Percentiles rank a stretch among this genome's conserved stretches.
phyloP scores from a whole-genome alignment of 2,113 vertebrate species.

The Tretioscincus oriximinensis region DNA sequence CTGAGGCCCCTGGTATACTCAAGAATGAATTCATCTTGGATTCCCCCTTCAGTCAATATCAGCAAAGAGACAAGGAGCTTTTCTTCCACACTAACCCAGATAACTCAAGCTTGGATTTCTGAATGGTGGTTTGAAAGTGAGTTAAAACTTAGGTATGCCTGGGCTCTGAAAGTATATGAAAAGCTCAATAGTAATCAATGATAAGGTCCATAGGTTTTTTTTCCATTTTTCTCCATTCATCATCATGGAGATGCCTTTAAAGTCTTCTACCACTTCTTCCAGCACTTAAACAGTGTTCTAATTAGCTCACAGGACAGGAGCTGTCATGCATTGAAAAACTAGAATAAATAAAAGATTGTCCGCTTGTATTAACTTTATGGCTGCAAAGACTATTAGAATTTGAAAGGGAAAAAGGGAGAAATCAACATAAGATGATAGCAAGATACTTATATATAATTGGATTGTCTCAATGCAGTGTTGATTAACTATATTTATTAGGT shows the following conservation, averaged over 20 bases:
- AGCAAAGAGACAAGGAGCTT: too few species aligned
- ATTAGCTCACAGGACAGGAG: neutral
- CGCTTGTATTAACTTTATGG: neutral
- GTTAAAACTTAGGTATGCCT: too few species aligned
- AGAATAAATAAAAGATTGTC: neutral
- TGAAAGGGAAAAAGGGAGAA: neutral
- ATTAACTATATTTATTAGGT: slow-evolving; percentile 6
- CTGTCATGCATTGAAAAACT: neutral
- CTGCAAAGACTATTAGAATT: neutral
- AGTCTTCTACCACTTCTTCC: neutral
- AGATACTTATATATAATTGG: neutral
- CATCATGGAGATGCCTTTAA: neutral
- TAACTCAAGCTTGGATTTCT: too few species aligned
- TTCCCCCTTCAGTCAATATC: too few species aligned
- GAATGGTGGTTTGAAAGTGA: too few species aligned
- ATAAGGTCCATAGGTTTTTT: too few species aligned
- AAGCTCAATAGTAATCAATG: too few species aligned
- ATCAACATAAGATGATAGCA: neutral
- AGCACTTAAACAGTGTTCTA: neutral
- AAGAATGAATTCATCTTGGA: too few species aligned
- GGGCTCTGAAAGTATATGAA: too few species aligned
- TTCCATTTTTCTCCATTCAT: neutral
- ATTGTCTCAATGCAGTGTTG: neutral
- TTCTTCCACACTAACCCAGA: too few species aligned
- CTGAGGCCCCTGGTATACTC: too few species aligned